A percentile compares a stretch with the other conserved stretches of the same genome.
These are phyloP conservation scores for Sitobion miscanthi DNA, from an alignment of 1,140 invertebrate genomes.

Conservation along the genomic window DNA sequence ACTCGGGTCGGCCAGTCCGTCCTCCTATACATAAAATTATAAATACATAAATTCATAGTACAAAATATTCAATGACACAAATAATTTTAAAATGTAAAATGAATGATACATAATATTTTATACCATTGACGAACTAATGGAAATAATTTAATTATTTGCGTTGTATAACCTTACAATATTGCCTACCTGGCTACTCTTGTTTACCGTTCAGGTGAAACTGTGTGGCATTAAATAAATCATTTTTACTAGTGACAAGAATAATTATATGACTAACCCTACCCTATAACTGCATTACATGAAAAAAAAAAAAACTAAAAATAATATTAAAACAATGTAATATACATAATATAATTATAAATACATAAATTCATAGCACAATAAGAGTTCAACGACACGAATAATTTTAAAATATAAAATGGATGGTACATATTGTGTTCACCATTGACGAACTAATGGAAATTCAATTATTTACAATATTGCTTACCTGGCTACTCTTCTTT, in stretches of 20 bases:
- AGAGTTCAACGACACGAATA: neutral
- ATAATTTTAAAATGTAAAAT: neutral
- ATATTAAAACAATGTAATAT: neutral
- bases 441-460: neutral
- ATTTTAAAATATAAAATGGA: neutral
- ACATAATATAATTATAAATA: neutral
- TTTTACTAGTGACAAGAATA: neutral
- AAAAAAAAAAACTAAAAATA: neutral
- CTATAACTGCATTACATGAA: too few species aligned
- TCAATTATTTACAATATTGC: too few species aligned
- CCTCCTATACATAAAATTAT: too few species aligned
- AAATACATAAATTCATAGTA: neutral
- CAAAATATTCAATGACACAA: neutral
- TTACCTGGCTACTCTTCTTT: neutral
- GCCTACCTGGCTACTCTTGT: neutral
- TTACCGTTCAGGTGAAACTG: neutral
- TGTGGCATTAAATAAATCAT: neutral
- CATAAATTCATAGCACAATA: neutral
- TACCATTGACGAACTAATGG: neutral
- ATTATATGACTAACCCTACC: too few species aligned
- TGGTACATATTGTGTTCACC: neutral
- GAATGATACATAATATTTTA: neutral
- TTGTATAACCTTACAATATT: too few species aligned
- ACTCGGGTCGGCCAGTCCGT: too few species aligned
- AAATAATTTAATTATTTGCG: neutral